These are phyloP conservation scores for Noctua janthe DNA, from an alignment of 2,888 invertebrate species.

Conservation along the genomic window DNA sequence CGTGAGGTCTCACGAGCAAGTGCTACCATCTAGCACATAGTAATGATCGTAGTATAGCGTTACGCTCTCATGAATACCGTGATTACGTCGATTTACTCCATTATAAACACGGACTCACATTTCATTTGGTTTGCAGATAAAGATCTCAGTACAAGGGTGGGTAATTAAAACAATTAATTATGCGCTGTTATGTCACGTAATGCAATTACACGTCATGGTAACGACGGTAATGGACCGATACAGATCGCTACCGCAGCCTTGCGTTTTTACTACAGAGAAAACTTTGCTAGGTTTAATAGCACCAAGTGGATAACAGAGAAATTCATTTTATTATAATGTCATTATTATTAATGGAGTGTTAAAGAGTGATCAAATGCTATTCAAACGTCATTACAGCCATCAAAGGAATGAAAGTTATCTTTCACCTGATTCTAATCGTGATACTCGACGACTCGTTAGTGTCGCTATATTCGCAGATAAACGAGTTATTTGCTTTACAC, in stretches of 20 bases:
- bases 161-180: slow-evolving; percentile 80
- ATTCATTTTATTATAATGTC: slow-evolving; percentile 62
- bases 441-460: slow-evolving; percentile 66
- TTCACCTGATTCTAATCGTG: slow-evolving; percentile 70
- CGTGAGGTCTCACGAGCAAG: slow-evolving; percentile 28
- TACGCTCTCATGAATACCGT: slow-evolving; percentile 65
- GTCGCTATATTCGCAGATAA: slow-evolving; percentile 60
- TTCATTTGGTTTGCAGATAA: slow-evolving; percentile 81
- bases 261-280: slow-evolving; percentile 63
- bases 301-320: slow-evolving; percentile 42
- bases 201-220: slow-evolving; percentile 75
- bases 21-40: slow-evolving; percentile 43
- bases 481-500: slow-evolving; percentile 59
- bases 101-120: slow-evolving; percentile 78
- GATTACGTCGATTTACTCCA: slow-evolving; percentile 77
- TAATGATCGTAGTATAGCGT: slow-evolving; percentile 52
- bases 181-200: slow-evolving; percentile 79
- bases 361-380: slow-evolving; percentile 67
- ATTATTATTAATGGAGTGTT: slow-evolving; percentile 63
- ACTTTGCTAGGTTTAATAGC: slow-evolving; percentile 44
- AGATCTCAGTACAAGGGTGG: slow-evolving; percentile 71
- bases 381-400: slow-evolving; percentile 70
- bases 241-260: slow-evolving; percentile 51
- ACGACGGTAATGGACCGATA: slow-evolving; percentile 69
- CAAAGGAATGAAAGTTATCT: slow-evolving; percentile 74